Percentiles rank a stretch among this genome's conserved stretches.
Evolutionary conservation across 2,888 invertebrate species (phyloP).

Genomic region (Cataglyphis altisquamis): DNA sequence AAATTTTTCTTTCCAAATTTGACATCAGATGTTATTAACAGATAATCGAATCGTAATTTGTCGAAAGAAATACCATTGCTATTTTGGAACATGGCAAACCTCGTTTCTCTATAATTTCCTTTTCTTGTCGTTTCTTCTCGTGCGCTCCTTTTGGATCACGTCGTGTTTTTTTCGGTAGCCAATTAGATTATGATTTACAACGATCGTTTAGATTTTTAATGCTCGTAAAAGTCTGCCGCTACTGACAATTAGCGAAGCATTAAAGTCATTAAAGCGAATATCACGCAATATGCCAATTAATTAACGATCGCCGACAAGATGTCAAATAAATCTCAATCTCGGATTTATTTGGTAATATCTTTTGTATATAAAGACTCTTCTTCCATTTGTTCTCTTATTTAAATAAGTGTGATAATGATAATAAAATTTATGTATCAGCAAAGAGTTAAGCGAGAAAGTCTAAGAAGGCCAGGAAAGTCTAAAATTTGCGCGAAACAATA

Average conservation of each 20-base stretch:
- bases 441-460: neutral
- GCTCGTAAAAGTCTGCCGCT: constrained; percentile 77
- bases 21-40: neutral
- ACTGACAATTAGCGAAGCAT: constrained; percentile 77
- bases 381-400: neutral
- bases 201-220: constrained; percentile 75
- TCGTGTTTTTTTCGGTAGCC: constrained; percentile 56
- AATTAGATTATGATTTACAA: constrained; percentile 80
- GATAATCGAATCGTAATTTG: constrained; percentile 64
- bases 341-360: constrained; percentile 11
- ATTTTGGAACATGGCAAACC: constrained; percentile 16
- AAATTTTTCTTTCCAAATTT: neutral
- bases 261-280: constrained; percentile 76
- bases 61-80: constrained; percentile 52
- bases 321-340: constrained; percentile 59
- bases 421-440: neutral
- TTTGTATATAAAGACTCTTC: neutral
- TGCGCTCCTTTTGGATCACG: neutral
- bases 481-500: neutral
- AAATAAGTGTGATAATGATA: neutral
- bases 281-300: constrained; percentile 76
- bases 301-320: constrained; percentile 65
- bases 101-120: constrained; percentile 31
- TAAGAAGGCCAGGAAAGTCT: neutral
- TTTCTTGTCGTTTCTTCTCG: neutral